phyloP scores from a whole-genome alignment of 2,888 invertebrate species.

The Rapana venosa region DNA sequence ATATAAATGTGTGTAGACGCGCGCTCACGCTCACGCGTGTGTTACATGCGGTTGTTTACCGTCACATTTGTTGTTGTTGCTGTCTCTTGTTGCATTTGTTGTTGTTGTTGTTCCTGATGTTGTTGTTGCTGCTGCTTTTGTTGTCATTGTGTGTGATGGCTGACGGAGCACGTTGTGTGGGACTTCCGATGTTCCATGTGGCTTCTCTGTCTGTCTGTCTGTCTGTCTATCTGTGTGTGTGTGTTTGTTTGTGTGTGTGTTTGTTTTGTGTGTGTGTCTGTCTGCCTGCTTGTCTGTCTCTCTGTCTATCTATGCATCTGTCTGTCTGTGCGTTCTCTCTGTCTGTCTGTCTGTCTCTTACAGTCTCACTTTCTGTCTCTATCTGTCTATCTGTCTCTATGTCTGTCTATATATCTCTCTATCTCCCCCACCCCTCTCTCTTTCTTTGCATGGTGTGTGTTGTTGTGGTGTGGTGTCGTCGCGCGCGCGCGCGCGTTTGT shows the following conservation, averaged over 20 bases:
- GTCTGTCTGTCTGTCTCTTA: background rate
- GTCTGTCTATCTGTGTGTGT: background rate
- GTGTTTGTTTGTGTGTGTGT: conserved; percentile 1
- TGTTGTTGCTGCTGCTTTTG: too few relatives aligned
- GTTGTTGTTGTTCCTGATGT: too few relatives aligned
- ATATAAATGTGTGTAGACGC: background rate
- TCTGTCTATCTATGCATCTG: background rate
- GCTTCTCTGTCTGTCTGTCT: background rate
- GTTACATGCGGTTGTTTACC: background rate
- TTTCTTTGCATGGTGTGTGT: background rate
- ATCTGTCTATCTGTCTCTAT: background rate
- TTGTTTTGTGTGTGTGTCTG: conserved; percentile 16
- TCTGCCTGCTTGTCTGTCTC: background rate
- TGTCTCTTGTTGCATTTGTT: too few relatives aligned
- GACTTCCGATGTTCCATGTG: background rate
- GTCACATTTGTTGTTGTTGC: background rate
- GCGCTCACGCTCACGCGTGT: background rate
- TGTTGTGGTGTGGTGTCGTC: too few relatives aligned
- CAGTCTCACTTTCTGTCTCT: background rate
- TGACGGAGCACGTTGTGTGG: too few relatives aligned
- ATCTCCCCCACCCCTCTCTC: background rate
- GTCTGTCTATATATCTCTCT: background rate
- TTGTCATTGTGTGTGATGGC: too few relatives aligned
- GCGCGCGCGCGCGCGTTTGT: too few relatives aligned
- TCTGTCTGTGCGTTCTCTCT: background rate